A percentile compares a stretch with the other conserved stretches of the same genome.
Evolutionary conservation across 2,888 invertebrate species (phyloP).

Genomic region (Anticlea derivata): DNA sequence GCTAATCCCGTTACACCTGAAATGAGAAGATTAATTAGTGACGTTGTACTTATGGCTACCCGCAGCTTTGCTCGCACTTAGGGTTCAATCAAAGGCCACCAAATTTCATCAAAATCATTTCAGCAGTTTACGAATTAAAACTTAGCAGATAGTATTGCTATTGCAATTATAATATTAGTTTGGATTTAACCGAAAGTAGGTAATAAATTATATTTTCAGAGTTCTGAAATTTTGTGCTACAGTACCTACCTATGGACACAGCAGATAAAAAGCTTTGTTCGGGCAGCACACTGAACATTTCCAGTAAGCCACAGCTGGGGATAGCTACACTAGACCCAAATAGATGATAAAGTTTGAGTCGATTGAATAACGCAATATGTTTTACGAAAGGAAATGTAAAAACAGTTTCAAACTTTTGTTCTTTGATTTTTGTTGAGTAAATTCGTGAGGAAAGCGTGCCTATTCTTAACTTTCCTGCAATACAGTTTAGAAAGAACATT

Average conservation of each 20-base stretch:
- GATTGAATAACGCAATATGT: constrained; percentile 74
- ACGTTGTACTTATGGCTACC: neutral
- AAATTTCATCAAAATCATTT: no score
- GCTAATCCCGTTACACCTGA: constrained; percentile 82
- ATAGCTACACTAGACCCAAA: constrained; percentile 62
- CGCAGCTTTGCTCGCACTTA: no score
- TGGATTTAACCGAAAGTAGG: no score
- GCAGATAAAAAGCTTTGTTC: constrained; percentile 53
- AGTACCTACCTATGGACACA: constrained; percentile 65
- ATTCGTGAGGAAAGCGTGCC: constrained; percentile 8
- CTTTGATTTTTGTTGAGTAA: constrained; percentile 14
- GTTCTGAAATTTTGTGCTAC: no score
- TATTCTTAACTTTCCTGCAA: constrained; percentile 17
- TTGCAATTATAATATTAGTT: no score
- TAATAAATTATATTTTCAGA: no score
- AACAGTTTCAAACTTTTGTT: constrained; percentile 61
- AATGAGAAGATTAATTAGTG: constrained; percentile 3
- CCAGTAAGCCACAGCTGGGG: constrained; percentile 68
- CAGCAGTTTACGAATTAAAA: no score
- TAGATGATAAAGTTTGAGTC: constrained; percentile 81
- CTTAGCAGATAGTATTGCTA: no score
- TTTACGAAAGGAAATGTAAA: constrained; percentile 70
- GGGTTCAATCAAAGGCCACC: no score
- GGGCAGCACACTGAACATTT: constrained; percentile 59
- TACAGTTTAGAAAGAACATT: constrained; percentile 6